Conservation (phyloP, 2,888 invertebrate species). For the Eumacrocentrus americanus region DNA sequence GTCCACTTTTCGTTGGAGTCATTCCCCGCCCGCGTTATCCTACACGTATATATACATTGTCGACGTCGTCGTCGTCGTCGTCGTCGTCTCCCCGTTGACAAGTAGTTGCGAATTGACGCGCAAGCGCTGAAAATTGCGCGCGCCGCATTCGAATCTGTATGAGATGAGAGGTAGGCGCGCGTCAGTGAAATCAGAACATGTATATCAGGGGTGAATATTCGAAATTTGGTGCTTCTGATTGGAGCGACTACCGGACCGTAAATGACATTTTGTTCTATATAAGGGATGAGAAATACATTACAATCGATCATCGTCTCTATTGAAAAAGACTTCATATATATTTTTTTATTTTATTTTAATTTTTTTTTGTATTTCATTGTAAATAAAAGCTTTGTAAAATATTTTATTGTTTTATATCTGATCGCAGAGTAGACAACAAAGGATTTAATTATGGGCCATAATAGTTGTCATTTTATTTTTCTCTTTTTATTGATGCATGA, state of each 20-base stretch:
- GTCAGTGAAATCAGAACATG: conserved; percentile 20
- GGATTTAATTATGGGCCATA: too few relatives aligned
- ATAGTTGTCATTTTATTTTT: too few relatives aligned
- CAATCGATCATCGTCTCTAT: neutral
- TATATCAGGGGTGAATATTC: conserved; percentile 14
- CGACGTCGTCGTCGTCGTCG: neutral
- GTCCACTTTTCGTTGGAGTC: too few relatives aligned
- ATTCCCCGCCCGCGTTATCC: too few relatives aligned
- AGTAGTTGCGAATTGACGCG: neutral
- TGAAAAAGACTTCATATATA: neutral
- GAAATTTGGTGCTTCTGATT: conserved; percentile 25
- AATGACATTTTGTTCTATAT: conserved; percentile 13
- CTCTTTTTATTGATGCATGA: too few relatives aligned
- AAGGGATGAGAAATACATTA: neutral
- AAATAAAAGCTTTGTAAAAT: too few relatives aligned
- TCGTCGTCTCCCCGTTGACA: too few relatives aligned
- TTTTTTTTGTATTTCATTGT: conserved; percentile 5
- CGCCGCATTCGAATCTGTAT: conserved; percentile 16
- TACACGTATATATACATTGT: too few relatives aligned
- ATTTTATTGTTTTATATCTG: neutral
- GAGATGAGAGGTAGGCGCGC: neutral
- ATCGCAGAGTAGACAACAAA: too few relatives aligned
- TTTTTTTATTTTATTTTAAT: neutral
- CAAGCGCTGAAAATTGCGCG: conserved; percentile 25
- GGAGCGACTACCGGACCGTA: conserved; percentile 12